Evolutionary conservation across 92 coral and sea anemone species (phyloP), one percentile per base, ranked within the genome.

Genomic region (Phenganax marumi): DNA sequence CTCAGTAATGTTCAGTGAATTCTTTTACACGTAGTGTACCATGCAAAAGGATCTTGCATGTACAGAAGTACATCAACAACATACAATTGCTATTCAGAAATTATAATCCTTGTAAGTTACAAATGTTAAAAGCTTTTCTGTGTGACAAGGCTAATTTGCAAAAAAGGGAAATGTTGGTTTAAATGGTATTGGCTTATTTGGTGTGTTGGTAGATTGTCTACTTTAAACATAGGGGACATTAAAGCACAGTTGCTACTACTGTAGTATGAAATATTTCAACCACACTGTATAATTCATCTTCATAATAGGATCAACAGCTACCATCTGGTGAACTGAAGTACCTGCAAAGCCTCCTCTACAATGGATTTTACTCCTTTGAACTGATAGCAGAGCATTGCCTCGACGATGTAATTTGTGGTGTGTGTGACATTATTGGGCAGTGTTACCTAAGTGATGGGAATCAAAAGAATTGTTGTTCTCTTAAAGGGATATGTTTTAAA

Each of bases 351-450:
- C 73, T 66, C 12, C 21, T 66, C 12, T 66, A 66, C 73, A 71
- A 71, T 71, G 76, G 76, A 12, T 71, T 71, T 51, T 71, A 71
- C 57, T 47, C 53, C 48, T 71, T 66, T 39, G 73, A 66, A 22
- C 43, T 76, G 10, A 33, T 76, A 19, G 19, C 81, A 19, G 64
- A 54, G 52, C 26, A 68, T 24, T n/a, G 47, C n/a, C 65, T 51
- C 23, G 43, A 56, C 12, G 63, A 56, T 56, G 63, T 3, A 12
- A 56, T 56, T 16, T 56, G 63, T 10, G 63, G 63, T 3, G 8
- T 85, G 12, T 85, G 88, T 85, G 88, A 78, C 33, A 69, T 76
- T 1, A 48, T 85, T 19, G 88, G 80, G 3, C 68, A 85, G 39
- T 23, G 48, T 12, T 85, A 85, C 50, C 46, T 77, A 11, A 71